These are phyloP conservation scores for Drosophila paranaensis DNA, from an alignment of 2,888 invertebrate genomes.

Conservation along the genomic window DNA sequence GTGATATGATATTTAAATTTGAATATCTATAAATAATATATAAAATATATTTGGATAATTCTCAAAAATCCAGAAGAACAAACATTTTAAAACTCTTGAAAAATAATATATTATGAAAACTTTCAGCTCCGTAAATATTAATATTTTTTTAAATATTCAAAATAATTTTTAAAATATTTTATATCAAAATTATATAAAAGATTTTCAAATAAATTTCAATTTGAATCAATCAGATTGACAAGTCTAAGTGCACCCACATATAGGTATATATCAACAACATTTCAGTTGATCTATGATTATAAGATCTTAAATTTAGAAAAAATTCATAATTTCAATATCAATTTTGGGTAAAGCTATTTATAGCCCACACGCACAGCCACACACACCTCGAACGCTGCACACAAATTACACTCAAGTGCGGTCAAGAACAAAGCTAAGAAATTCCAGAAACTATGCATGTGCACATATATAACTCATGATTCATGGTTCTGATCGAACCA, in stretches of 20 bases:
- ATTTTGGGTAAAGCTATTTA: background rate
- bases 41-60: no score
- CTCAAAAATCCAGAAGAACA: no score
- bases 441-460: constrained; percentile 32
- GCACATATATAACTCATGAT: constrained; percentile 8
- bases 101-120: background rate
- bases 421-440: constrained; percentile 52
- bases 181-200: no score
- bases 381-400: background rate
- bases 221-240: background rate
- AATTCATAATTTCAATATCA: background rate
- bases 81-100: background rate
- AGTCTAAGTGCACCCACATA: no score
- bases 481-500: constrained; percentile 46
- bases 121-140: background rate
- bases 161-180: no score
- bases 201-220: background rate
- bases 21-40: no score
- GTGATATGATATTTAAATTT: no score
- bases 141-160: no score
- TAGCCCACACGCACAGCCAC: constrained; percentile 1
- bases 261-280: background rate
- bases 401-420: constrained; percentile 29
- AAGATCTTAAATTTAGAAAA: background rate
- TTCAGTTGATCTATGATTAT: background rate